Percentiles rank a stretch among this genome's conserved stretches.
phyloP scores from a whole-genome alignment of 92 coral and sea anemone species.

The Blastomussa wellsi region DNA sequence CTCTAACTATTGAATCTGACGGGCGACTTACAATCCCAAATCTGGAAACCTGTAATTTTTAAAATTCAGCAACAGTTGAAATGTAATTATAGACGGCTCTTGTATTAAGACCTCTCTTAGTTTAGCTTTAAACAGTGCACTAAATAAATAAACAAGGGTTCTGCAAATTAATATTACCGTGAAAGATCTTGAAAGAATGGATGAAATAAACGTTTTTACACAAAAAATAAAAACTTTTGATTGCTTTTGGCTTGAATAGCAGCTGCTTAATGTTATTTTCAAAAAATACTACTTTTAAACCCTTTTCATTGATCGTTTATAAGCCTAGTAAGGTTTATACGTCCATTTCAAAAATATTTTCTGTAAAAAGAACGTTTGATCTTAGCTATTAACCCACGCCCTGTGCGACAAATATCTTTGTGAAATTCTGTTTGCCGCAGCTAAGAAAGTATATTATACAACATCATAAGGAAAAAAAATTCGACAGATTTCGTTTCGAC shows the following conservation, averaged over 20 bases:
- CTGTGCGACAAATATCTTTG: not conserved
- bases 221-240: not conserved
- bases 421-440: too few species aligned
- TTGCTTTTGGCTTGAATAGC: not conserved
- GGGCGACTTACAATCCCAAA: too few species aligned
- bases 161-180: not conserved
- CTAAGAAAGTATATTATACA: too few species aligned
- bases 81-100: not conserved
- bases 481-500: too few species aligned
- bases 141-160: not conserved
- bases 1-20: too few species aligned
- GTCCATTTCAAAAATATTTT: not conserved
- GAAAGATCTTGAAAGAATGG: not conserved
- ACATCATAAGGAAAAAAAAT: too few species aligned
- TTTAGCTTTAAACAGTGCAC: not conserved
- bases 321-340: not conserved
- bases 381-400: too few species aligned
- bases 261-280: not conserved
- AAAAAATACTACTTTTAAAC: not conserved
- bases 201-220: slow-evolving; percentile 1
- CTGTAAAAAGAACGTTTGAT: not conserved
- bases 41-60: too few species aligned
- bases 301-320: not conserved
- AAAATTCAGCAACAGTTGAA: not conserved
- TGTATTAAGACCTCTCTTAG: not conserved